A percentile compares a stretch with the other conserved stretches of the same genome.
These are phyloP conservation scores for Spodoptera picta DNA, from an alignment of 2,888 invertebrate genomes.

Conservation along the genomic window DNA sequence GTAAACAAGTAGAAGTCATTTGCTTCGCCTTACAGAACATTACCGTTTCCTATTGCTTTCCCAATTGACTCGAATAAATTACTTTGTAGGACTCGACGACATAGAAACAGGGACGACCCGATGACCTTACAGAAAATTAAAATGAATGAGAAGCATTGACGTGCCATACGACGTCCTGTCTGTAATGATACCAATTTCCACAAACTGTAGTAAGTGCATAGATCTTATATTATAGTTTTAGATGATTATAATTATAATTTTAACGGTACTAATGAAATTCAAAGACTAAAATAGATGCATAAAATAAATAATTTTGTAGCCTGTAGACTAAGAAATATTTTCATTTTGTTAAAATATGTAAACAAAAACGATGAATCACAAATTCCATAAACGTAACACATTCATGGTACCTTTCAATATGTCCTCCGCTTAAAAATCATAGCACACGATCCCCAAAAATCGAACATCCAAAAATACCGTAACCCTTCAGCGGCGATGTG, in stretches of 20 bases:
- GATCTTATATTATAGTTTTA: too few relatives aligned
- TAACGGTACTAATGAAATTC: too few relatives aligned
- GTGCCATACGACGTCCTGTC: too few relatives aligned
- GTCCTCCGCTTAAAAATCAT: conserved; percentile 43
- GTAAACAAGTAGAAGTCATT: conserved; percentile 8
- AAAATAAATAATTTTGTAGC: too few relatives aligned
- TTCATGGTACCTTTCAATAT: conserved; percentile 16
- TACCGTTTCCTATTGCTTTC: conserved; percentile 8
- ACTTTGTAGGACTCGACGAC: conserved; percentile 1
- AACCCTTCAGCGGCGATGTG: conserved; percentile 61
- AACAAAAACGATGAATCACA: not conserved
- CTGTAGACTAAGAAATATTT: too few relatives aligned
- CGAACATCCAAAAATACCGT: conserved; percentile 60
- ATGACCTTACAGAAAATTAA: not conserved
- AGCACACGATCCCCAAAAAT: conserved; percentile 51
- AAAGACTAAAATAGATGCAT: too few relatives aligned
- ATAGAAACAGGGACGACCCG: too few relatives aligned
- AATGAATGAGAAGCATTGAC: not conserved
- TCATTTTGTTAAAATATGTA: too few relatives aligned
- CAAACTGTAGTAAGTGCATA: too few relatives aligned
- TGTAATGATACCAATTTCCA: too few relatives aligned
- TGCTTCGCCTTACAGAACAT: conserved; percentile 16
- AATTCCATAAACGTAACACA: conserved; percentile 17
- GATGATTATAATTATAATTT: too few relatives aligned
- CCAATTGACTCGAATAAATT: conserved; percentile 12